Evolutionary conservation across 2,113 vertebrate species (phyloP).

Genomic region (Pholis gunnellus): DNA sequence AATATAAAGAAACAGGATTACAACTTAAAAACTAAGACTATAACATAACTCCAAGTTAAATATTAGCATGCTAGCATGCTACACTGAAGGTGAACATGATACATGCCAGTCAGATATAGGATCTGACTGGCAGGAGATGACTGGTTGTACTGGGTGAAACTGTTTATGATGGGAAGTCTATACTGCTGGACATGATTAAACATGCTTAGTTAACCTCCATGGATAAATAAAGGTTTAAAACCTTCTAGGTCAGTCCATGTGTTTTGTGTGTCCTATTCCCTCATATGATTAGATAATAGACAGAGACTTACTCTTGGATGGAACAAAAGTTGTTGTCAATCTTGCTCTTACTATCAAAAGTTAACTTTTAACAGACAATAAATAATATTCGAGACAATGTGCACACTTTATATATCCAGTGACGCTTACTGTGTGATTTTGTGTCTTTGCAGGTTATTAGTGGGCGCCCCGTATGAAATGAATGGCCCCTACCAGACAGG

Average conservation of each 20-base stretch:
- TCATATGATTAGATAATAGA: neutral
- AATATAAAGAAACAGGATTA: neutral
- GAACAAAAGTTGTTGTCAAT: neutral
- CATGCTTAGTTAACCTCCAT: slow-evolving; percentile 25
- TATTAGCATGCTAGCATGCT: neutral
- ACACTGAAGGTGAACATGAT: neutral
- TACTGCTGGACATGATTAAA: slow-evolving; percentile 37
- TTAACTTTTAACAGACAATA: neutral
- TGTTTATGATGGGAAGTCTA: slow-evolving; percentile 16
- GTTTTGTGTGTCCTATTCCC: slow-evolving; percentile 21
- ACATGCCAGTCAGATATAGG: too few species aligned
- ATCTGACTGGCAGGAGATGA: neutral
- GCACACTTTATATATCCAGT: neutral
- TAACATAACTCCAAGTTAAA: neutral
- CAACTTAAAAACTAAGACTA: neutral
- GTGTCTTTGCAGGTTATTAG: slow-evolving; percentile 89
- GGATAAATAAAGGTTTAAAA: slow-evolving; percentile 33
- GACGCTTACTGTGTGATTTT: slow-evolving; percentile 28
- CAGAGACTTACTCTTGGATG: neutral
- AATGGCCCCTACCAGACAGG: slow-evolving; percentile 95
- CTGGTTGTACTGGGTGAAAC: slow-evolving; percentile 8
- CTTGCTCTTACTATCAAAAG: neutral
- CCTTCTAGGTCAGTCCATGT: slow-evolving; percentile 4
- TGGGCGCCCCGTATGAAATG: slow-evolving; percentile 94
- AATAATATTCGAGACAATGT: neutral